Evolutionary conservation across 2,113 vertebrate species (phyloP), one percentile per base, ranked within the genome.

Genomic region (Galeopterus variegatus): DNA sequence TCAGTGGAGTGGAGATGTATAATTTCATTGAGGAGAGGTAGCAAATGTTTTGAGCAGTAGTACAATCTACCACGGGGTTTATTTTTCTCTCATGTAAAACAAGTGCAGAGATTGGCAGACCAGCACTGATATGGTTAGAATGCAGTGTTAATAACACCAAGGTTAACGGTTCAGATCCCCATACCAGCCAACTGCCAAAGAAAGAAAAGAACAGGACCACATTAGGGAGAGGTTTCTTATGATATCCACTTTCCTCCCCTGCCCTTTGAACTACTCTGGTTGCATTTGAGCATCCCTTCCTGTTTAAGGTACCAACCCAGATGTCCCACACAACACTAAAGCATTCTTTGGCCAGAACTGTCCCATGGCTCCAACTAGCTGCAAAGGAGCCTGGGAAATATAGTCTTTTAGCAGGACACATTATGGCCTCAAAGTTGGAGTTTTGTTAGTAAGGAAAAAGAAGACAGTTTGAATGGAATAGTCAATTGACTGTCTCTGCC

Each of bases 371-470:
- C 67, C 56, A 84, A 15, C 12, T 67, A 62, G 24, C n/a, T 56
- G 79, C 79, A 83, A 41, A 85, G 36, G 19, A 81, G 65, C 36
- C 62, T 62, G 50, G 52, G 50, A 94, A 81, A 69, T 33, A 13
- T 26, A 56, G 62, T 52, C 36, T n/a, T 86, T 76, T 33, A 50
- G 45, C 45, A 41, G 21, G 3, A 58, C 48, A 79, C 19, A 19
- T 33, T 62, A 19, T 56, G 33, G 45, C 48, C 36, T 96, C 83
- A 75, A 50, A 85, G 48, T 76, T 93, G 72, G 23, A 81, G 23
- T 93, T 94, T n/a, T 45, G 33, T 93, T 96, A 70, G 56, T 92
- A 69, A 84, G 75, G 31, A 76, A 77, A 48, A 76, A 65, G 33
- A 85, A 82, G 50, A 88, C 14, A 28, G n/a, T 72, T 24, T 19